Evolutionary conservation across 2,113 vertebrate genomes (phyloP).

Genomic region (Laticauda laticaudata): DNA sequence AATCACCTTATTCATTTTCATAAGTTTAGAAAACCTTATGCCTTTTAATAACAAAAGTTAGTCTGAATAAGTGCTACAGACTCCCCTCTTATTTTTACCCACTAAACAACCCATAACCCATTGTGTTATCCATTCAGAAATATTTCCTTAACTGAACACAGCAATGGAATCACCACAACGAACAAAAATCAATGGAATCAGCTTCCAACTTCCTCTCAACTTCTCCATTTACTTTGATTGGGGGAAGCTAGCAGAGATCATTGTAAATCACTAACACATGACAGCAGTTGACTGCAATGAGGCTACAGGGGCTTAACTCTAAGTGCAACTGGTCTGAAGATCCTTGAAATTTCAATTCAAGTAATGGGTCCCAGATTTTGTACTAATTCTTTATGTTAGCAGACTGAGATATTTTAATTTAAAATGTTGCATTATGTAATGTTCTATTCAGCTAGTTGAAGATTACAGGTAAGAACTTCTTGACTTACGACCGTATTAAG

Average conservation of each 20-base stretch:
- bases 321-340: background rate
- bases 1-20: background rate
- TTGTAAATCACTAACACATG: background rate
- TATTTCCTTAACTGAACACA: background rate
- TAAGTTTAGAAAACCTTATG: background rate
- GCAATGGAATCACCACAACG: too few species aligned
- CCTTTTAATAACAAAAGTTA: background rate
- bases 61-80: background rate
- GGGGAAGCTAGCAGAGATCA: background rate
- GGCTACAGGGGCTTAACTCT: background rate
- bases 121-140: background rate
- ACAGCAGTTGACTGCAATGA: background rate
- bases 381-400: background rate
- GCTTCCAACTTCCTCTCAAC: background rate
- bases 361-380: background rate
- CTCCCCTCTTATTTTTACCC: background rate
- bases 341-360: background rate
- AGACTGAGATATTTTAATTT: too few species aligned
- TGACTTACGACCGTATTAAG: too few species aligned
- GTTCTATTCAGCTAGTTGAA: too few species aligned
- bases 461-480: too few species aligned
- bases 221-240: background rate
- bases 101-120: background rate
- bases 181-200: background rate
- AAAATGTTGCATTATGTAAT: too few species aligned